These are phyloP conservation scores for Holocentrus rufus DNA, from an alignment of 2,797 vertebrate species.

Conservation along the genomic window DNA sequence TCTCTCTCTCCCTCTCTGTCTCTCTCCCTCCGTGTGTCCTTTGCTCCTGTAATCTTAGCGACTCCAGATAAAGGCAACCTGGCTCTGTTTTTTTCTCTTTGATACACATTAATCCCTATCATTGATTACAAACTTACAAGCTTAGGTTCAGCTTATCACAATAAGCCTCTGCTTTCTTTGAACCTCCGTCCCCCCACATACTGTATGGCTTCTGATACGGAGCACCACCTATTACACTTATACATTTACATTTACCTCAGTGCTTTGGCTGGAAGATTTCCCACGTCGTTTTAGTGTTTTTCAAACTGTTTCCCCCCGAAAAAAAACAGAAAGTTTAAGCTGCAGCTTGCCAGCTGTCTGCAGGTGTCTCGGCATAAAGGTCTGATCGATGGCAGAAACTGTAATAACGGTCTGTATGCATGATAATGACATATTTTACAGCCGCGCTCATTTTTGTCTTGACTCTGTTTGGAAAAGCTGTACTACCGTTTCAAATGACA, in stretches of 20 bases:
- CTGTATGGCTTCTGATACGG: slow-evolving; percentile 19
- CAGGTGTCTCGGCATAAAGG: not conserved
- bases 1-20: slow-evolving; percentile 33
- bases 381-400: slow-evolving; percentile 11
- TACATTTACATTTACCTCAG: slow-evolving; percentile 1
- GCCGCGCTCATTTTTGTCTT: slow-evolving; percentile 10
- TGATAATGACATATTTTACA: slow-evolving; percentile 32
- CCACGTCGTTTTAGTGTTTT: no score
- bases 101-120: slow-evolving; percentile 85
- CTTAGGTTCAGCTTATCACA: slow-evolving; percentile 79
- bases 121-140: slow-evolving; percentile 85
- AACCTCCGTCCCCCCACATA: slow-evolving; percentile 40
- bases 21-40: slow-evolving; percentile 57
- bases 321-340: not conserved
- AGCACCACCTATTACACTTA: slow-evolving; percentile 8
- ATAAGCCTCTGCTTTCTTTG: slow-evolving; percentile 74
- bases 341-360: not conserved
- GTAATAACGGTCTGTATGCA: slow-evolving; percentile 22
- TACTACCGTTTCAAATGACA: slow-evolving; percentile 23
- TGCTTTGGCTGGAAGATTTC: not conserved
- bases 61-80: slow-evolving; percentile 80
- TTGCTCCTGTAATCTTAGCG: slow-evolving; percentile 77
- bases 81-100: slow-evolving; percentile 72
- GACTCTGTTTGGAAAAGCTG: slow-evolving; percentile 31
- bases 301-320: not conserved